A percentile compares a stretch with the other conserved stretches of the same genome.
Evolutionary conservation across 2,113 vertebrate species (phyloP).

Genomic region (Callaeas wilsoni): DNA sequence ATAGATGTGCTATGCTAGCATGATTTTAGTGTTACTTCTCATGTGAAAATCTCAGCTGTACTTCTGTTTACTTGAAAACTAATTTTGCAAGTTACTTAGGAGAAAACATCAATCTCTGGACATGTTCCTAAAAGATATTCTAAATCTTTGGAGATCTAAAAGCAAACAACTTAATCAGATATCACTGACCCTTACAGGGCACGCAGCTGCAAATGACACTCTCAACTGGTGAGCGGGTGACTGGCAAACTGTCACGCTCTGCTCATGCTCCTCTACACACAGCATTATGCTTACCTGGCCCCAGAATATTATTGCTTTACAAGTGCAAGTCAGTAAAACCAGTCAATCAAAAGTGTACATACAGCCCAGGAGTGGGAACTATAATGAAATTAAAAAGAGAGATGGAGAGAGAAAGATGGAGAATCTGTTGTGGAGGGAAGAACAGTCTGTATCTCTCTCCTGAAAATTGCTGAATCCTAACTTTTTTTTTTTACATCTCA

Average conservation of each 20-base stretch:
- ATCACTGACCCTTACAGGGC: neutral
- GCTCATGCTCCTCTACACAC: neutral
- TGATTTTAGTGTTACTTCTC: neutral
- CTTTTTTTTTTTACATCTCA: neutral
- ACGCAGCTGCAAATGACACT: conserved; percentile 5
- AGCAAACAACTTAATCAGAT: conserved; percentile 15
- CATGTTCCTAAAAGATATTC: neutral
- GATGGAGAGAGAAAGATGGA: neutral
- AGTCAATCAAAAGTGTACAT: neutral
- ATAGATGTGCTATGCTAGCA: neutral
- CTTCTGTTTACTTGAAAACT: neutral
- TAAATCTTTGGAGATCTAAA: neutral
- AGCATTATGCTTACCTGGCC: neutral
- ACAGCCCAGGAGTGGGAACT: neutral
- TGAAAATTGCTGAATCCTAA: neutral
- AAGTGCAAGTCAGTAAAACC: neutral
- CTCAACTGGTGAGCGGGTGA: neutral
- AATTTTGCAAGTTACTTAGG: neutral
- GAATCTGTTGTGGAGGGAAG: neutral
- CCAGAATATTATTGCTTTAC: neutral
- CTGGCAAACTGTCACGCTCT: neutral
- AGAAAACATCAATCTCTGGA: neutral
- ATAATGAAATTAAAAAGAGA: neutral
- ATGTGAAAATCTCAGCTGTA: neutral
- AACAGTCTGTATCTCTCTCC: neutral